Evolutionary conservation across 2,888 invertebrate species (phyloP), one percentile per base, ranked within the genome.

Genomic region (Mystacides longicornis): DNA sequence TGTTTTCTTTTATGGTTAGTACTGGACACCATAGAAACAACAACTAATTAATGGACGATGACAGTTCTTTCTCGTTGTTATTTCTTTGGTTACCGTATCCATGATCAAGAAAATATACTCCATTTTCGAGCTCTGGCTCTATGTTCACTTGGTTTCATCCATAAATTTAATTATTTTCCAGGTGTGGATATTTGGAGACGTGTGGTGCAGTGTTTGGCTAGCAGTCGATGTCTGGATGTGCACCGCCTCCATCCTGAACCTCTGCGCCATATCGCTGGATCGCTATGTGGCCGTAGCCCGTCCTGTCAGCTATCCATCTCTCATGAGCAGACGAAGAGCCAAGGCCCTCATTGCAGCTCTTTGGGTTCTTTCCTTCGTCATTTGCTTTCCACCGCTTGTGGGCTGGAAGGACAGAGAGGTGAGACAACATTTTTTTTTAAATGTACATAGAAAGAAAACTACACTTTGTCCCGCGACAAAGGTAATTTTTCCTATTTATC

Each of bases 171-270:
- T 52, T 54, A 60, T 57, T 56, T 69, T 72, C 42, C 78, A 93
- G 87, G 87, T 93, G 68, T 98, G 98, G 98, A 90, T 96, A 65
- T 98, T 96, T 70, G 96, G 97, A 50, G 88, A 89, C 71, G 80
- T 93, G 46, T 95, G 96, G 93, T 98, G 97, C 75, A 89, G 91
- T 59, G 85, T 94, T 62, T 98, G 97, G 97, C 78, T 98, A 61
- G 96, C 97, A 0, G 86, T 96, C 55, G 98, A 98, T 73, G 97
- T 98, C 11, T 95, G 96, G 93, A 90, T 97, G 89, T 97, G 96
- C 75, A 98, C 98, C 0, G 94, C 97, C 0, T 95, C 94, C 64
- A 97, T 97, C 66, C 80, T 97, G 64, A 97, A 97, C 73, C 81
- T 97, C 54, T 95, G 95, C 69, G 96, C 93, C 65, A 97, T 97